Evolutionary conservation across 2,888 invertebrate genomes (phyloP).

Genomic region (Oxytorus armatus): DNA sequence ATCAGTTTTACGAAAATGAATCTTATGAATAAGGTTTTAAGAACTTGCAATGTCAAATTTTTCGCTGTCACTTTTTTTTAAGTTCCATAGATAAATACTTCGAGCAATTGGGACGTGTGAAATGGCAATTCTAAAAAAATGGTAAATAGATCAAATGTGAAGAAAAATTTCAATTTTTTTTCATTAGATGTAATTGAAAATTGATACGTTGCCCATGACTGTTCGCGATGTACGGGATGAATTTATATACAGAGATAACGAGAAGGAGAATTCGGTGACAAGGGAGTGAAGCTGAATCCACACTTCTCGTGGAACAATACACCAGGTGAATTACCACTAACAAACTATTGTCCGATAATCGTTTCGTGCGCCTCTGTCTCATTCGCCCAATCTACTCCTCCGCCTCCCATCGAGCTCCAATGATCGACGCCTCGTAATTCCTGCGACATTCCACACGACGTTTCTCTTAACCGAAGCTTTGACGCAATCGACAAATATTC

Average conservation of each 20-base stretch:
- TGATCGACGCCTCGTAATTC: slow-evolving; percentile 63
- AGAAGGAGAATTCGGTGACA: slow-evolving; percentile 53
- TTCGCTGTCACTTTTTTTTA: too few relatives aligned
- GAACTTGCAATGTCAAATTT: too few relatives aligned
- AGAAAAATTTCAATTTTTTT: too few relatives aligned
- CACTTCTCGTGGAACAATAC: slow-evolving; percentile 83
- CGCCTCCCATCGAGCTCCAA: slow-evolving; percentile 64
- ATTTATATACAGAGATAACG: slow-evolving; percentile 24
- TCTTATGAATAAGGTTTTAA: too few relatives aligned
- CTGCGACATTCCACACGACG: slow-evolving; percentile 50
- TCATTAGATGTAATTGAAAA: too few relatives aligned
- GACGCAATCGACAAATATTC: slow-evolving; percentile 56
- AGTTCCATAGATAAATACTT: too few relatives aligned
- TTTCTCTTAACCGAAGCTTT: slow-evolving; percentile 55
- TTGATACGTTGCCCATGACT: too few relatives aligned
- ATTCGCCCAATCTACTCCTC: slow-evolving; percentile 48
- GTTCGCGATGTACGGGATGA: too few relatives aligned
- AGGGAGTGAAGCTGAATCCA: slow-evolving; percentile 80
- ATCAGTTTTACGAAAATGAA: too few relatives aligned
- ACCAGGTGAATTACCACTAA: slow-evolving; percentile 83
- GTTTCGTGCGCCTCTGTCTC: slow-evolving; percentile 72
- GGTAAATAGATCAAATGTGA: too few relatives aligned
- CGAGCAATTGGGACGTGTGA: too few relatives aligned
- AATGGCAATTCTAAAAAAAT: too few relatives aligned
- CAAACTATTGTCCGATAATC: slow-evolving; percentile 84